Conservation (phyloP, 2,797 vertebrate species). For the Gallinago solitaria region DNA sequence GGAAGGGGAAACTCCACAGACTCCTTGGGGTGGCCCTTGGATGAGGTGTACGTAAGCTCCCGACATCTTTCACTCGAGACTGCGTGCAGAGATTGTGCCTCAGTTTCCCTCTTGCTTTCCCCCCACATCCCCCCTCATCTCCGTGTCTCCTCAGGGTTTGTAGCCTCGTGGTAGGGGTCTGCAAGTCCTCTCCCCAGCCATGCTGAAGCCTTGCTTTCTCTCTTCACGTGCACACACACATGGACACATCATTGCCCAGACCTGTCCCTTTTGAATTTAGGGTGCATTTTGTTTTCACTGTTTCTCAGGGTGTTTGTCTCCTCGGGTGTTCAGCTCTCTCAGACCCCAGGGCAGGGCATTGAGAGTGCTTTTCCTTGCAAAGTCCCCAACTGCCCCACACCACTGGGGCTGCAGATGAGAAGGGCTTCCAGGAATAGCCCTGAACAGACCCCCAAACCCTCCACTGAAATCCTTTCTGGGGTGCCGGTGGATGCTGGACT, state of each 20-base stretch:
- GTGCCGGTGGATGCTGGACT: background rate
- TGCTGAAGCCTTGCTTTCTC: background rate
- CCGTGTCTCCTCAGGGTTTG: background rate
- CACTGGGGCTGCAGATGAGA: background rate
- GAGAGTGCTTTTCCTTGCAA: background rate
- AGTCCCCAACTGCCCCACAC: background rate
- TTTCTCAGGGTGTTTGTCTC: background rate
- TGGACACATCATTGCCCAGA: background rate
- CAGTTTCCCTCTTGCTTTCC: background rate
- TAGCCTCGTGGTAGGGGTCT: background rate
- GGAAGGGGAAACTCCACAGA: background rate
- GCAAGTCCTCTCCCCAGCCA: background rate
- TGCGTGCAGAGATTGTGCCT: background rate
- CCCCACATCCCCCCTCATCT: background rate
- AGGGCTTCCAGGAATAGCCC: background rate
- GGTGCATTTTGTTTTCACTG: background rate
- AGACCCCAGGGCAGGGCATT: background rate
- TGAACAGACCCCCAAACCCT: background rate
- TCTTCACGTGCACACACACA: rapidly evolving
- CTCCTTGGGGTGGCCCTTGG: background rate
- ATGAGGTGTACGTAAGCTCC: background rate
- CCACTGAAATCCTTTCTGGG: background rate
- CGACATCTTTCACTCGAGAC: background rate
- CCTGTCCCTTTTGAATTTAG: background rate
- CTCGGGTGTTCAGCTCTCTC: background rate